A percentile compares a stretch with the other conserved stretches of the same genome.
Evolutionary conservation across 2,797 vertebrate genomes (phyloP).

Genomic region (Phylloscopus collybita): DNA sequence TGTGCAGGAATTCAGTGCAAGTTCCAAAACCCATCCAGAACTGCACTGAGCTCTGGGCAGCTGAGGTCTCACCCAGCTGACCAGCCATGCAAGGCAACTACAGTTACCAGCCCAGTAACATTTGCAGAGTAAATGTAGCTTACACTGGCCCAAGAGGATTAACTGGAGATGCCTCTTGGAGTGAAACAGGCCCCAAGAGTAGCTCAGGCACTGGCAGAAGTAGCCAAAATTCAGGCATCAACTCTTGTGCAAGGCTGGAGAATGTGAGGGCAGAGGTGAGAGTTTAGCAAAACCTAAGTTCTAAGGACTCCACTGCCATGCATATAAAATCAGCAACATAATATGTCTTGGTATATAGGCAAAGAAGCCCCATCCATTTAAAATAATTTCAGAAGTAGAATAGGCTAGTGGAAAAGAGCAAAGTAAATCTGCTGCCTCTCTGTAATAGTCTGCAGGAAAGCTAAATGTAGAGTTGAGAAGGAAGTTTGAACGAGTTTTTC

Average conservation of each 20-base stretch:
- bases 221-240: not conserved
- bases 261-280: not conserved
- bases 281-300: not conserved
- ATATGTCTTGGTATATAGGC: not conserved
- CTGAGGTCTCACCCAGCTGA: not conserved
- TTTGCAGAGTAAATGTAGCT: not conserved
- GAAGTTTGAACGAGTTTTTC: not conserved
- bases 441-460: not conserved
- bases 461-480: not conserved
- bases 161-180: not conserved
- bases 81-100: not conserved
- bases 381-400: not conserved
- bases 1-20: not conserved
- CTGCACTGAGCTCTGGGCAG: not conserved
- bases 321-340: not conserved
- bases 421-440: not conserved
- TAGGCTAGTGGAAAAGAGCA: not conserved
- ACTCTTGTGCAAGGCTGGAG: not conserved
- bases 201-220: not conserved
- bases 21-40: not conserved
- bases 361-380: not conserved
- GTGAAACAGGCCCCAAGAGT: not conserved
- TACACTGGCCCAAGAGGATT: not conserved
- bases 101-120: not conserved
- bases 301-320: not conserved